Conservation (phyloP, 1,140 invertebrate species). For the Neomicropteryx cornuta region DNA sequence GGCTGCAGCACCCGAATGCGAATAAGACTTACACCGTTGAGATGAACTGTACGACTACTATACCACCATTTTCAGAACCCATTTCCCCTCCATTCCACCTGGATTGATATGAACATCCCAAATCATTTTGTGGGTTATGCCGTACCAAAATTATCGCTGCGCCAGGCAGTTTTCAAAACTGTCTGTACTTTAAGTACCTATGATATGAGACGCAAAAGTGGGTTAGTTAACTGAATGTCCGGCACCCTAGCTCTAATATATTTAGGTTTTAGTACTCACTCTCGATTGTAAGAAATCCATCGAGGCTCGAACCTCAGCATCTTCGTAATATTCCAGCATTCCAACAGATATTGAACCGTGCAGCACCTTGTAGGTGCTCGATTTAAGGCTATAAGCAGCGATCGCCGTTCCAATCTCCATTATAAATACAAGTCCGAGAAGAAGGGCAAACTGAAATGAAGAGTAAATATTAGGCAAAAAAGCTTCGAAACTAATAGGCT, state of each 20-base stretch:
- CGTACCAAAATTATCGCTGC: too few relatives aligned
- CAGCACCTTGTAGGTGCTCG: constrained; percentile 45
- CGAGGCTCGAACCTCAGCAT: constrained; percentile 34
- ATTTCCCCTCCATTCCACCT: too few relatives aligned
- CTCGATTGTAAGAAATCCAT: constrained; percentile 55
- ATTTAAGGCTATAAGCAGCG: constrained; percentile 60
- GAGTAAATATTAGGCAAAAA: constrained; percentile 4
- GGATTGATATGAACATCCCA: too few relatives aligned
- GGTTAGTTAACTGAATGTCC: neutral
- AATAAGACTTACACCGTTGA: too few relatives aligned
- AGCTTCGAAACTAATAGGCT: neutral
- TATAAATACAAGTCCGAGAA: constrained; percentile 64
- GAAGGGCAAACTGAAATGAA: constrained; percentile 63
- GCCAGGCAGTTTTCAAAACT: too few relatives aligned
- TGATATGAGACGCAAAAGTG: too few relatives aligned
- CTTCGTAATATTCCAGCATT: constrained; percentile 42
- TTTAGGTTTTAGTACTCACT: constrained; percentile 42
- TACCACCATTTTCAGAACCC: too few relatives aligned
- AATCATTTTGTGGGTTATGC: too few relatives aligned
- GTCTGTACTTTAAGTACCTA: too few relatives aligned
- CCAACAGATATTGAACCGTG: constrained; percentile 43
- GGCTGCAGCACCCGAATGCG: too few relatives aligned
- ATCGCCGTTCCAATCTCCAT: constrained; percentile 74
- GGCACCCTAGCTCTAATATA: neutral
- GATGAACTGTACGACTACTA: too few relatives aligned